These are phyloP conservation scores for Holacanthus passer DNA, from an alignment of 2,113 vertebrate genomes.

Conservation along the genomic window DNA sequence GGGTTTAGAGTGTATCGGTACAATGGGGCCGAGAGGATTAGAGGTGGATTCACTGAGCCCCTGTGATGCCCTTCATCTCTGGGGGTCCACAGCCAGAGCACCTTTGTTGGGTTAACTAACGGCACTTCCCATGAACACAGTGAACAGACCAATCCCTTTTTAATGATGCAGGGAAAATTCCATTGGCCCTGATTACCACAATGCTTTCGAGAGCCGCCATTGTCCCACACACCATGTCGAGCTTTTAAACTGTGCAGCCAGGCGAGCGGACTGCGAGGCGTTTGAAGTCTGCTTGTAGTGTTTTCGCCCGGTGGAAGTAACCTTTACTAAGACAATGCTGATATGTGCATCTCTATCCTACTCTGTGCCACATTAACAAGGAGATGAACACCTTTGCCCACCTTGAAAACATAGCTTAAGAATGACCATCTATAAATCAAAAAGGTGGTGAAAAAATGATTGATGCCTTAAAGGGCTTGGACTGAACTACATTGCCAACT, in stretches of 20 bases:
- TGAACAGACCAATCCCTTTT: constrained; percentile 79
- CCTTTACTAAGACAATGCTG: constrained; percentile 48
- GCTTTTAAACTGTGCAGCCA: constrained; percentile 76
- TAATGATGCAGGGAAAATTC: constrained; percentile 83
- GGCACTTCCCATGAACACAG: constrained; percentile 74
- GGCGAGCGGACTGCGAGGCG: constrained; percentile 55
- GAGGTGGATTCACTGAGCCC: constrained; percentile 67
- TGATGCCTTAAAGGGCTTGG: too few species aligned
- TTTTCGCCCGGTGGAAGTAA: constrained; percentile 26
- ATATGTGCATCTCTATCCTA: constrained; percentile 42
- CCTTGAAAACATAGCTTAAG: too few species aligned
- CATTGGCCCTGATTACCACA: constrained; percentile 73
- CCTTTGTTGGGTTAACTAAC: constrained; percentile 80
- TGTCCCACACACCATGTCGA: constrained; percentile 68
- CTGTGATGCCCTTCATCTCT: constrained; percentile 77
- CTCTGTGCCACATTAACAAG: too few species aligned
- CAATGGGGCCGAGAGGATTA: constrained; percentile 78
- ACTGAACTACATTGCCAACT: too few species aligned
- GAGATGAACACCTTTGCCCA: too few species aligned
- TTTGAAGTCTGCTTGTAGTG: constrained; percentile 65
- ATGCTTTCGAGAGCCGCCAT: constrained; percentile 64
- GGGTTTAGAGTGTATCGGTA: constrained; percentile 68
- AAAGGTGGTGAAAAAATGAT: too few species aligned
- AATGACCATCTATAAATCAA: too few species aligned
- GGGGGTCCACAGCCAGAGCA: constrained; percentile 73